phyloP scores from a whole-genome alignment of 2,113 vertebrate species.

The Urocitellus parryii region DNA sequence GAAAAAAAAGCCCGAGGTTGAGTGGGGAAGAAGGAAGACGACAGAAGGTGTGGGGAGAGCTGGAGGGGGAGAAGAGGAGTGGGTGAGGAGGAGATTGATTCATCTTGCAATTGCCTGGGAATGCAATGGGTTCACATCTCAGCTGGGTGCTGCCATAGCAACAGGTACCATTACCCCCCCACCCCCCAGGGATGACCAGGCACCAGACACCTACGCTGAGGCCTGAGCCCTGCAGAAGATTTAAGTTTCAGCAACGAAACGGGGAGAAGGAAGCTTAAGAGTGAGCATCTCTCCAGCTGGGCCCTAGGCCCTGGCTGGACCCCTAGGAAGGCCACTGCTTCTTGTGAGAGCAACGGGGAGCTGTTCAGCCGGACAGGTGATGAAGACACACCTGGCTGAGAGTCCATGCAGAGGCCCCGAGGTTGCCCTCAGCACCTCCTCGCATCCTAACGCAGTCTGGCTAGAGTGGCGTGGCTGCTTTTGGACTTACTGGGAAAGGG shows the following conservation, averaged over 20 bases:
- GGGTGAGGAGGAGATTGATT: slow-evolving; percentile 63
- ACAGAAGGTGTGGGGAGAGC: slow-evolving; percentile 62
- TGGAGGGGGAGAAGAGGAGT: slow-evolving; percentile 32
- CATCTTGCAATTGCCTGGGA: slow-evolving; percentile 47
- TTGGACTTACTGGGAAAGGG: not conserved
- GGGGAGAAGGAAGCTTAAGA: not conserved
- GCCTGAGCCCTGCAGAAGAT: not conserved
- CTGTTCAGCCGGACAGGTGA: not conserved
- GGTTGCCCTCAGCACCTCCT: not conserved
- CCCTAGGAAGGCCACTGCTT: not conserved
- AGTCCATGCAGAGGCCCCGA: accelerated
- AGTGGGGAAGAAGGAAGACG: slow-evolving; percentile 51
- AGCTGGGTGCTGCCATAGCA: slow-evolving; percentile 52
- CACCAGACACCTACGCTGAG: not conserved
- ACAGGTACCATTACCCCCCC: not conserved
- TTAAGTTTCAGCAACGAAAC: not conserved
- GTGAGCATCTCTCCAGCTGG: not conserved
- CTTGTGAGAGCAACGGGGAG: not conserved
- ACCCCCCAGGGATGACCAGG: slow-evolving; percentile 19
- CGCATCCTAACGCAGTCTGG: not conserved
- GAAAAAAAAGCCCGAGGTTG: slow-evolving; percentile 4
- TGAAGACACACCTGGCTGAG: not conserved
- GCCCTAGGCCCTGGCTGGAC: not conserved
- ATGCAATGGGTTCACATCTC: slow-evolving; percentile 60
- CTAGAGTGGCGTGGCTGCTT: not conserved